Conservation (phyloP, 2,113 vertebrate genomes). For the Trachemys scripta region DNA sequence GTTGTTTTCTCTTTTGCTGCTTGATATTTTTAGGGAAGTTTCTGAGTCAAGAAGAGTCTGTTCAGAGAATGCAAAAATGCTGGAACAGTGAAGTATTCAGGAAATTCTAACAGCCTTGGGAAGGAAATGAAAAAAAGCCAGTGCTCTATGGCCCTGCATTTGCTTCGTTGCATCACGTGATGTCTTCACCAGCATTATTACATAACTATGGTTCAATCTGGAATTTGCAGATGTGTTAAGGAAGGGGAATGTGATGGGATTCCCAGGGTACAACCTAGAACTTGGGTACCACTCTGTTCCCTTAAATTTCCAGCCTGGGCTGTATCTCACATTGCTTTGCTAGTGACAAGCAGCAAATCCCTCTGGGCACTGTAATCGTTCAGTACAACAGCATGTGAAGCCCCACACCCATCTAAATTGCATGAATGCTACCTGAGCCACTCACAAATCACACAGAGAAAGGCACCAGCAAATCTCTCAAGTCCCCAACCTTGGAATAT, state of each 20-base stretch:
- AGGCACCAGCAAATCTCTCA: no score
- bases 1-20: background rate
- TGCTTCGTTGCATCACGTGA: background rate
- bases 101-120: background rate
- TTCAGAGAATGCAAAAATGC: background rate
- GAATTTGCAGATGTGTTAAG: background rate
- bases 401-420: no score
- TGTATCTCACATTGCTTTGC: no score
- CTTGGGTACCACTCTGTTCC: no score
- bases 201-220: background rate
- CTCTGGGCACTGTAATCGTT: no score
- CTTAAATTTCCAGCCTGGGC: no score
- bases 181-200: background rate
- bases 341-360: no score
- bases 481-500: no score
- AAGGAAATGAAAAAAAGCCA: background rate
- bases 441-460: no score
- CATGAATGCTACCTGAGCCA: no score
- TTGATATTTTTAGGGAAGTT: background rate
- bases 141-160: background rate
- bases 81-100: background rate
- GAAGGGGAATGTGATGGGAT: background rate
- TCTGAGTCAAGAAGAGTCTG: background rate
- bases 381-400: no score
- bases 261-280: no score